Conservation (phyloP, 2,797 vertebrate species). For the Pygocentrus nattereri region DNA sequence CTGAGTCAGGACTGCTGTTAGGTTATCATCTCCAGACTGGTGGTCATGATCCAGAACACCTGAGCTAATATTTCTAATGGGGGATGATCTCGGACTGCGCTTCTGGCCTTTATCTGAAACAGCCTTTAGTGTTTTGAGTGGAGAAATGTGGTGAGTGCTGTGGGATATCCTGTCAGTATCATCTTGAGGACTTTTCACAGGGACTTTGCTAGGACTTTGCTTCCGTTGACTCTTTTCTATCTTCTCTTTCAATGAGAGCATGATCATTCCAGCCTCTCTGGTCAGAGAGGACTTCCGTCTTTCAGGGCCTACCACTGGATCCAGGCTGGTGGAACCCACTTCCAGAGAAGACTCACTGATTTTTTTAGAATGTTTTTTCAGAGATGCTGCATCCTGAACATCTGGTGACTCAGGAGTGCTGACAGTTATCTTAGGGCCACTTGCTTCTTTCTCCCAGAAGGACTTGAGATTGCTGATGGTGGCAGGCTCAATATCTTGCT, state of each 20-base stretch:
- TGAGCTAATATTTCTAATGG: constrained; percentile 41
- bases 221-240: constrained; percentile 14
- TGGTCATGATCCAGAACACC: constrained; percentile 46
- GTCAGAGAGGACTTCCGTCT: constrained; percentile 25
- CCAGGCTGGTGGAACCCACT: constrained; percentile 14
- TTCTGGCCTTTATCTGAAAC: constrained; percentile 20
- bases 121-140: constrained; percentile 17
- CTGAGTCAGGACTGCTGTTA: constrained; percentile 62
- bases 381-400: constrained; percentile 22
- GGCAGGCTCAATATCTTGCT: constrained; percentile 55
- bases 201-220: constrained; percentile 26
- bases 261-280: constrained; percentile 9
- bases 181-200: constrained; percentile 17
- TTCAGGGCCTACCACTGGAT: not conserved
- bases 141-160: constrained; percentile 1
- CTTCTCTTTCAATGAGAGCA: constrained; percentile 15
- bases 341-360: not conserved
- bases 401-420: constrained; percentile 41
- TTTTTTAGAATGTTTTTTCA: constrained; percentile 3
- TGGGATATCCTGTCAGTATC: constrained; percentile 28
- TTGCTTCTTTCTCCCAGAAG: constrained; percentile 69
- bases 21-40: constrained; percentile 61
- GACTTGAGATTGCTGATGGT: constrained; percentile 61
- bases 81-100: constrained; percentile 42
- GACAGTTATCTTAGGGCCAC: constrained; percentile 41